Evolutionary conservation across 2,113 vertebrate genomes (phyloP), one percentile per base, ranked within the genome.

Genomic region (Fukomys damarensis): DNA sequence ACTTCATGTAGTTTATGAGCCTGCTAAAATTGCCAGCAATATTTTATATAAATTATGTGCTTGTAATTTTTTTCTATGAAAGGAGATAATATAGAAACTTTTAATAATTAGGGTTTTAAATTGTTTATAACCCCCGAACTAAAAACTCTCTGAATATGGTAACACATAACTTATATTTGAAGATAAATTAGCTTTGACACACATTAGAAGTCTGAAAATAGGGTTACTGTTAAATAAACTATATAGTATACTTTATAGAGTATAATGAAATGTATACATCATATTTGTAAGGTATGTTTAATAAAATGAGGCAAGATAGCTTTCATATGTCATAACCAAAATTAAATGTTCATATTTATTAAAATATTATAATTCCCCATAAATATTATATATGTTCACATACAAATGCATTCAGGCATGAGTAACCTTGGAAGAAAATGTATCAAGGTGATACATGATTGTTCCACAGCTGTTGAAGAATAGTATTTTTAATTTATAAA

Each of bases 81-180:
- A 41, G 41, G 30, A 95, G 54, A 94, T 16, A 79, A 38, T 35
- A 52, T 1, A 95, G 58, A 35, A 2, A 46, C 74, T 82, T 74
- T 65, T 86, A 80, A 61, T 81, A 90, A 95, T 66, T 86, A 81
- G n/a, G 5, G 41, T 92, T 95, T 96, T 28, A 95, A 65, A 43
- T 89, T 80, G 49, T 58, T 92, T 86, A 86, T 1, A 90, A 89
- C 5, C 10, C 20, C 2, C 5, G 86, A 89, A n/a, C 46, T 68
- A 93, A 91, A 77, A 86, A 83, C 8, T 89, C 52, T 66, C 26
- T 61, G 38, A 81, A 76, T 81, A 88, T n/a, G 30, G 20, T 19
- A 95, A 74, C 11, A 91, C 41, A 80, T 79, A 86, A 70, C 56
- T 65, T 83, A 68, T 61, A 93, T 80, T 83, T 89, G 43, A 96